A percentile compares a stretch with the other conserved stretches of the same genome.
Evolutionary conservation across 2,888 invertebrate genomes (phyloP).

Genomic region (Hirtodrosophila cameraria): DNA sequence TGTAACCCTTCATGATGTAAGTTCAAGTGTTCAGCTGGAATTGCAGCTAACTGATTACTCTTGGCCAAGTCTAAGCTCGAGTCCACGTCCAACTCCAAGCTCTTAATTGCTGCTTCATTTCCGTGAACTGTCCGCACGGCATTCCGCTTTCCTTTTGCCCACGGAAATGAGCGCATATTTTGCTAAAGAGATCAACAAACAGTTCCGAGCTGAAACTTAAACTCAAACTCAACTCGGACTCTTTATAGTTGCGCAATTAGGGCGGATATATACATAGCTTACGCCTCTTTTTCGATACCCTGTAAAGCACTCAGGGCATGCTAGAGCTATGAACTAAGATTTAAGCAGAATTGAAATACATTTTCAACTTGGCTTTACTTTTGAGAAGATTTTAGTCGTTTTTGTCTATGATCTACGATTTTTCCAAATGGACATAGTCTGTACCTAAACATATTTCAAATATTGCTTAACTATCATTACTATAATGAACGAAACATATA

Average conservation of each 20-base stretch:
- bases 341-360: too few species aligned
- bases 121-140: constrained; percentile 54
- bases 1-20: constrained; percentile 39
- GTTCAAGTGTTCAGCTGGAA: constrained; percentile 49
- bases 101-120: constrained; percentile 74
- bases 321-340: too few species aligned
- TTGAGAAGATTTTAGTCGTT: too few species aligned
- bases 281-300: constrained; percentile 44
- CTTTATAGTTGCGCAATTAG: constrained; percentile 66
- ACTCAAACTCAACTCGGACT: constrained; percentile 6
- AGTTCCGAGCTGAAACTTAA: constrained; percentile 15
- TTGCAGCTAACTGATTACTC: constrained; percentile 19
- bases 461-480: too few species aligned
- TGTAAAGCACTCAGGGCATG: constrained; percentile 1
- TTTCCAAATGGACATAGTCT: too few species aligned
- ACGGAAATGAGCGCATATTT: constrained; percentile 76
- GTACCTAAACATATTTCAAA: too few species aligned
- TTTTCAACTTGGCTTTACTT: too few species aligned
- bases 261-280: constrained; percentile 29
- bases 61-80: constrained; percentile 18
- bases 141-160: constrained; percentile 67
- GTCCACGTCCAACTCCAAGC: constrained; percentile 24
- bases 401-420: too few species aligned
- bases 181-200: constrained; percentile 64
- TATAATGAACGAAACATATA: too few species aligned